Conservation (phyloP, 2,113 vertebrate genomes). For the sheep (Ovis aries) region DNA sequence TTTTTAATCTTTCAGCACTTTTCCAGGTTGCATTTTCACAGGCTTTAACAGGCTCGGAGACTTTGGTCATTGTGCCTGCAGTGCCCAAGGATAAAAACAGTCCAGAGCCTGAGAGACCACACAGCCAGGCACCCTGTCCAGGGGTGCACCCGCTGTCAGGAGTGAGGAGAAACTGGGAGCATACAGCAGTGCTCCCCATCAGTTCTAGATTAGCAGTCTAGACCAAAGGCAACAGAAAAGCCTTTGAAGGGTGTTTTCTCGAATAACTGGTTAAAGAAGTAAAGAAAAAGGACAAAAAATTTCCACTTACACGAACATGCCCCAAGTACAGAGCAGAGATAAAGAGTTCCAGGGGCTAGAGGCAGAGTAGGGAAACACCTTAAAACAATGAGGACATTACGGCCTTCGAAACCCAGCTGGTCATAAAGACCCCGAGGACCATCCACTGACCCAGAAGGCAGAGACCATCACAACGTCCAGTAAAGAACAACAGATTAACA, state of each 20-base stretch:
- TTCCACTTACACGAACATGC: background rate
- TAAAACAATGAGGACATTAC: background rate
- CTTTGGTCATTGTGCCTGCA: background rate
- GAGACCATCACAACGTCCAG: background rate
- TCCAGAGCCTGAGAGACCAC: background rate
- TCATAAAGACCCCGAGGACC: background rate
- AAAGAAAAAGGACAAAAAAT: background rate
- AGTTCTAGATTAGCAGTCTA: background rate
- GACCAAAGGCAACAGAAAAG: background rate
- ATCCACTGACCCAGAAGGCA: background rate
- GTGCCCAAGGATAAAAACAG: background rate
- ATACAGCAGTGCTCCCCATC: background rate
- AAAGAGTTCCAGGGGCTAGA: background rate
- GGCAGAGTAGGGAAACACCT: background rate
- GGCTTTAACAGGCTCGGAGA: background rate
- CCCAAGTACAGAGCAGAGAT: background rate
- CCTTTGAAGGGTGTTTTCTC: background rate
- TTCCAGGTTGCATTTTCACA: background rate
- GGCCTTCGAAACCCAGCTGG: background rate
- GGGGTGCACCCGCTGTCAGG: background rate
- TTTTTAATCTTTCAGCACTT: background rate
- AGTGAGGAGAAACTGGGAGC: background rate
- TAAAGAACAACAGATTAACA: background rate
- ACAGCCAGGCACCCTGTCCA: background rate
- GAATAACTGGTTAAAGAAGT: background rate